Percentiles rank a stretch among this genome's conserved stretches.
phyloP scores from a whole-genome alignment of 2,113 vertebrate species.

The Odontesthes bonariensis region DNA sequence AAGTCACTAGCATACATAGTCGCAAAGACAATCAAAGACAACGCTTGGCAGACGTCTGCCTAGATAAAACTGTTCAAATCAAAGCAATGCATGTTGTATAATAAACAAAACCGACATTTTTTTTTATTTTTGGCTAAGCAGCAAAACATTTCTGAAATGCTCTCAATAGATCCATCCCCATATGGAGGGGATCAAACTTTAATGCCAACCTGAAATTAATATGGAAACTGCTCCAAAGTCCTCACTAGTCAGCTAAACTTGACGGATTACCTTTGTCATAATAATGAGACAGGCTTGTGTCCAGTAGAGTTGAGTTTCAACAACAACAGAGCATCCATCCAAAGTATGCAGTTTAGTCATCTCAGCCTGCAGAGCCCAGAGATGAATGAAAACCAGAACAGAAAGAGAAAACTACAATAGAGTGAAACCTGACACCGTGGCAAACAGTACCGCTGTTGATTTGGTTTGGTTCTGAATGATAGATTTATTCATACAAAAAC shows the following conservation, averaged over 20 bases:
- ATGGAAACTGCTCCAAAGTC: conserved; percentile 52
- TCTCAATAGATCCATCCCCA: not conserved
- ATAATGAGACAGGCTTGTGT: conserved; percentile 61
- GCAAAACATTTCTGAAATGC: not conserved
- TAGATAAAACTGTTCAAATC: no score
- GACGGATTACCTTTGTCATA: conserved; percentile 74
- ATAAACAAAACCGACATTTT: not conserved
- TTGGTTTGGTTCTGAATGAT: conserved; percentile 16
- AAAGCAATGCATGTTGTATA: not conserved
- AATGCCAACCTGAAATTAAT: conserved; percentile 37
- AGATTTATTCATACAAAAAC: conserved; percentile 7
- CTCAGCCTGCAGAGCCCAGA: conserved; percentile 34
- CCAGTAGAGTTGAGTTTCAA: conserved; percentile 56
- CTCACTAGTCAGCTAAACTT: conserved; percentile 49
- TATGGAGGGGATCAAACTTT: conserved; percentile 6
- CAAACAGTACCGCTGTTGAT: conserved; percentile 1
- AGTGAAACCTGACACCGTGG: conserved; percentile 21
- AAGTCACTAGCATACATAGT: accelerated
- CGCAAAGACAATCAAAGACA: not conserved
- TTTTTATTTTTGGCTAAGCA: not conserved
- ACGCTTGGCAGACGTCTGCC: not conserved
- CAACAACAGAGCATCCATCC: conserved; percentile 57
- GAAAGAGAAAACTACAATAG: conserved; percentile 36
- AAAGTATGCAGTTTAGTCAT: conserved; percentile 42
- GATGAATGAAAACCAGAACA: conserved; percentile 45